Base-by-base conservation (phyloP, 2,797 vertebrate genomes). In the Sphenodon punctatus region DNA sequence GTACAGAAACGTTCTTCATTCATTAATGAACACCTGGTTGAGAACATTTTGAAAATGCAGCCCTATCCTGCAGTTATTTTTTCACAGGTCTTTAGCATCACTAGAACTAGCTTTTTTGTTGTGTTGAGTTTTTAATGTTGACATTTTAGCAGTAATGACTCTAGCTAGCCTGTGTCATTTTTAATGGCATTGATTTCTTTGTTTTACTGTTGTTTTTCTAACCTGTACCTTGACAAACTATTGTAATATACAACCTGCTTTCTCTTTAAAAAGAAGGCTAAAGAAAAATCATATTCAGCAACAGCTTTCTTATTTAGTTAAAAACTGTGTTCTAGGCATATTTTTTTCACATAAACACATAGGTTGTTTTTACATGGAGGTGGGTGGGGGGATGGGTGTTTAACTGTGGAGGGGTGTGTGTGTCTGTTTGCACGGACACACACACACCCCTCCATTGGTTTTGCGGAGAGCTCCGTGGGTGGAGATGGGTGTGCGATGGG, bases 121-220 rank as follows among this genome's bases (percentile, higher is more conserved):
- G n/a, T n/a, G n/a, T n/a, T n/a, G n/a, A n/a, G n/a, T n/a, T 65
- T 81, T 81, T 42, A 63, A 74, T 78, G 63, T 15, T 59, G 13
- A 4, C 3, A 16, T 45, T 69, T 75, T 78, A 41, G 17, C 55
- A 65, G 17, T 20, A 75, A 68, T 32, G 32, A 17, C 64, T 79
- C 58, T 39, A 68, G 19, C 6, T 8, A 15, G 6, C 73, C 64
- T 23, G 19, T 65, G 43, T 45, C 30, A 46, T 45, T 65, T 30
- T 65, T 65, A 65, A 15, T 45, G 13, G 27, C 63, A 45, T 64
- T 43, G 13, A 64, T 45, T 43, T 42, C n/a, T 64, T 59, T 60
- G 56, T 59, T 72, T 39, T 66, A 25, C 39, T 75, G 15, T 22
- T 63, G 8, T 77, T 82, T 89, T 70, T 20, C 43, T 84, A 66